A percentile compares a stretch with the other conserved stretches of the same genome.
These are phyloP conservation scores for Phalacrocorax brasilianus DNA, from an alignment of 2,113 vertebrate species.

Conservation along the genomic window DNA sequence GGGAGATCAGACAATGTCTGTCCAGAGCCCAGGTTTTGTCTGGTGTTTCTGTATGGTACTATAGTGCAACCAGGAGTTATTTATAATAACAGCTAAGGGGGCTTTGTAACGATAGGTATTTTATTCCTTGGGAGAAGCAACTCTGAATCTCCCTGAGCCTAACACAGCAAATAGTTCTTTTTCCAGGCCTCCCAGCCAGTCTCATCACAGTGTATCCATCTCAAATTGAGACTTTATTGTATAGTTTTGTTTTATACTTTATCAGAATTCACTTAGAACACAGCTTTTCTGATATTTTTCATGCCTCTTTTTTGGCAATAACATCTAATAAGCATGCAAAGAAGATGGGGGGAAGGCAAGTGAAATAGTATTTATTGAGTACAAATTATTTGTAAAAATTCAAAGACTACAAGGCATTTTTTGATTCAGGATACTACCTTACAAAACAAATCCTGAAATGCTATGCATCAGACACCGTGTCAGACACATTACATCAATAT, in stretches of 20 bases:
- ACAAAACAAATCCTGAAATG: constrained; percentile 33
- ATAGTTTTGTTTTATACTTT: background rate
- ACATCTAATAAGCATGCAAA: background rate
- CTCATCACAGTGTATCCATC: background rate
- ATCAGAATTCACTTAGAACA: background rate
- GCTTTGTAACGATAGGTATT: background rate
- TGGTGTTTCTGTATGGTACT: background rate
- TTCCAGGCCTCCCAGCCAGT: background rate
- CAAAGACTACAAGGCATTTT: constrained; percentile 32
- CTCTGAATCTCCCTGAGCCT: background rate
- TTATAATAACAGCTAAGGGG: background rate
- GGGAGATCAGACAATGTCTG: background rate
- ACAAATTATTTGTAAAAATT: constrained; percentile 33
- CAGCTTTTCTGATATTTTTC: background rate
- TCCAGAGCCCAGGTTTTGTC: background rate
- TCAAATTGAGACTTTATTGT: background rate
- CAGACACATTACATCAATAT: constrained; percentile 56
- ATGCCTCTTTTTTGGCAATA: background rate
- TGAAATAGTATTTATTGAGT: constrained; percentile 11
- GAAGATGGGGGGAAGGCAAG: background rate
- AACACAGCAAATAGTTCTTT: background rate
- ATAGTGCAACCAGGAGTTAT: background rate
- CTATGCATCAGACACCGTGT: background rate
- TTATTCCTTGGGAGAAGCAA: background rate
- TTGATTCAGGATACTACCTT: constrained; percentile 23